Base-by-base conservation (phyloP, 2,888 invertebrate species). In the Synergus japonicus region DNA sequence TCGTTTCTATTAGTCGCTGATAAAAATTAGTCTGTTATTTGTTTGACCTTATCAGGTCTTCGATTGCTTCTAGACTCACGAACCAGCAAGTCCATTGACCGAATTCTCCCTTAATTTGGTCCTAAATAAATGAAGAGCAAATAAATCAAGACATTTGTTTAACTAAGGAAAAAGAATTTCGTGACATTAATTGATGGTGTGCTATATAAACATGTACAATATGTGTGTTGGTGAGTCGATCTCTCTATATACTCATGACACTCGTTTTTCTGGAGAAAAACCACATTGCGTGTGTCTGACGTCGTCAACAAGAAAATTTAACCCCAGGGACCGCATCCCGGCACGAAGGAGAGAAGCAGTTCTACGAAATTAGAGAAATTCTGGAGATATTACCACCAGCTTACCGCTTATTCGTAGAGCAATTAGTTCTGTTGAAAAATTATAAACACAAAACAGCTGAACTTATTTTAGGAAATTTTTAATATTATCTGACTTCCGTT, bases 1-100 rank as follows among this genome's bases (percentile, higher is more conserved):
- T 91, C 90, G 87, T 83, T 83, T 82, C 41, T 41, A n/a, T n/a
- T 15, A 37, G 12, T 15, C n/a, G 2, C 41, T 65, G 18, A 22
- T 15, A 22, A 29, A 64, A 64, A 8, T 29, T 64, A 12, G 29
- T 44, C 29, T 29, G 22, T 4, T 65, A 65, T 65, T 65, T 65
- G 65, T 65, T 43, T 65, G n/a, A 65, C 37, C 41, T 15, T 65
- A 65, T 65, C 65, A 65, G n/a, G n/a, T n/a, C 15, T n/a, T 65
- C 65, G 29, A 65, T 65, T 65, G 65, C 43, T 41, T 65, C 41
- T 65, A 65, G 65, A n/a, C 65, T 65, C 41, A 15, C 65, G 37
- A 65, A 41, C 41, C 29, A 41, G 41, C 41, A 37, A 29, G 37
- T n/a, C 65, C 15, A 65, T 65, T 65, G 13, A 65, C 65, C 65